phyloP scores from a whole-genome alignment of 2,888 invertebrate species.

The Dromius quadrimaculatus region DNA sequence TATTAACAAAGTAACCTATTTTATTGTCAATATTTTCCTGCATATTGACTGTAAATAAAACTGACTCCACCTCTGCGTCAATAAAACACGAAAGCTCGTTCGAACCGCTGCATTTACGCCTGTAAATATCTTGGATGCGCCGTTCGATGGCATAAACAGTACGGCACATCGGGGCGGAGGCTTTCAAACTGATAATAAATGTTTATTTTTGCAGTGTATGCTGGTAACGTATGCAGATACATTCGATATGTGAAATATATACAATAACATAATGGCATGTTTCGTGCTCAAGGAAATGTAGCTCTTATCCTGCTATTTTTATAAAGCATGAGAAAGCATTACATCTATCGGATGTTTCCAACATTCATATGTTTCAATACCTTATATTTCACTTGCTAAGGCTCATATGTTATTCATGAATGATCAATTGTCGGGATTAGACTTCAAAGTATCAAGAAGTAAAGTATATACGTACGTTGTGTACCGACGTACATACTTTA shows the following conservation, averaged over 20 bases:
- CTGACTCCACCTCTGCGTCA: too few relatives aligned
- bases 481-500: too few relatives aligned
- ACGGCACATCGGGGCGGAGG: too few relatives aligned
- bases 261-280: conserved; percentile 8
- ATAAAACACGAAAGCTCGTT: conserved; percentile 1
- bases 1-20: too few relatives aligned
- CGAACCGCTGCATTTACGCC: not conserved
- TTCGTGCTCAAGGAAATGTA: not conserved
- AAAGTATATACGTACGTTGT: too few relatives aligned
- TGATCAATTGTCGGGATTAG: not conserved
- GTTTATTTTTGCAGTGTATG: too few relatives aligned
- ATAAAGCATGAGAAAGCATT: not conserved
- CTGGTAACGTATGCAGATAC: too few relatives aligned
- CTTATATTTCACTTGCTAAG: not conserved
- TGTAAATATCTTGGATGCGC: too few relatives aligned
- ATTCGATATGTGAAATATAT: not conserved
- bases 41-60: not conserved
- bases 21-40: too few relatives aligned
- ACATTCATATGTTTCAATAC: not conserved
- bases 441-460: too few relatives aligned
- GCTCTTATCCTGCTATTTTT: not conserved
- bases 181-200: too few relatives aligned
- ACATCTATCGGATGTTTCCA: not conserved
- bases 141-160: too few relatives aligned
- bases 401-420: not conserved